Evolutionary conservation across 1,140 invertebrate genomes (phyloP).

Genomic region (Ooceraea biroi): DNA sequence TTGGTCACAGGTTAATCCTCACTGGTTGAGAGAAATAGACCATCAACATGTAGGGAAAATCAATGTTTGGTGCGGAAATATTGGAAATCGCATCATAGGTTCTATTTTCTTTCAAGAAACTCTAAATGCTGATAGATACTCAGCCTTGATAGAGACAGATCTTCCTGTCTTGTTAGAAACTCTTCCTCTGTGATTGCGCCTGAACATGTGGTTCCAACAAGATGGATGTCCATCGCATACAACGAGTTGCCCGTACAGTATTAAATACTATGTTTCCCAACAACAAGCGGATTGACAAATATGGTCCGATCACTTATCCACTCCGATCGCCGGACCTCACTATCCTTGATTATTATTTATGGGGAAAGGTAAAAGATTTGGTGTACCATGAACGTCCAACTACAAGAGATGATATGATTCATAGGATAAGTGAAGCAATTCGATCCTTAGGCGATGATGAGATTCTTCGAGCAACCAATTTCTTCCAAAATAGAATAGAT

Average conservation of each 20-base stretch:
- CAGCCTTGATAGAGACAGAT: too few species aligned
- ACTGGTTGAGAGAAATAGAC: conserved; percentile 64
- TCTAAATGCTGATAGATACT: conserved; percentile 64
- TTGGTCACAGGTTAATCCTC: conserved; percentile 51
- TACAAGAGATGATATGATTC: background rate
- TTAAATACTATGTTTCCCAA: background rate
- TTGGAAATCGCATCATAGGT: conserved; percentile 63
- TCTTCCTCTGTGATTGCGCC: too few species aligned
- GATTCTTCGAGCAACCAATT: too few species aligned
- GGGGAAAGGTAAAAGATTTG: background rate
- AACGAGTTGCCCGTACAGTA: background rate
- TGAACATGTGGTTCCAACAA: too few species aligned
- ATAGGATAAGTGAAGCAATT: too few species aligned
- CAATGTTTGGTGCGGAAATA: conserved; percentile 71
- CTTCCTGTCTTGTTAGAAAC: too few species aligned
- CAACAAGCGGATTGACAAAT: background rate
- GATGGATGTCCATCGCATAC: too few species aligned
- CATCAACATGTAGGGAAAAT: conserved; percentile 68
- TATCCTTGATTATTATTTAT: too few species aligned
- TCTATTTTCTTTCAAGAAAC: conserved; percentile 69
- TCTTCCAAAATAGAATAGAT: too few species aligned
- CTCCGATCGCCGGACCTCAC: background rate
- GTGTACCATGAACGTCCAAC: background rate
- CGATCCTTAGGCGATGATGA: too few species aligned
- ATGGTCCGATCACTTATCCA: conserved; percentile 2